A percentile compares a stretch with the other conserved stretches of the same genome.
Conservation (phyloP, 2,888 invertebrate genomes). For the Geotrupes spiniger region DNA sequence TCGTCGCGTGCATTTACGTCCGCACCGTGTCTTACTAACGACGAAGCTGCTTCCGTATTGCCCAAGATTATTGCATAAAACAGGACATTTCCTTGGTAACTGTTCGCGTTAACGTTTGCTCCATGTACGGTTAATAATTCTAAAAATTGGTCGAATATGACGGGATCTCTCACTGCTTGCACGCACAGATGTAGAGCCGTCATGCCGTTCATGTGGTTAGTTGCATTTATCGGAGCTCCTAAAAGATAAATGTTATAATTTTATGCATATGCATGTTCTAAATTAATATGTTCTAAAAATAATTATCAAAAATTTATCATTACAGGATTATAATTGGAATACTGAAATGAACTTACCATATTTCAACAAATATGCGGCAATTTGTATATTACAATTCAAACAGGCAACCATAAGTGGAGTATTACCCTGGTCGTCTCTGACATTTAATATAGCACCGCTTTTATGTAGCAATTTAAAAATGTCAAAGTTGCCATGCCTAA, state of each 20-base stretch:
- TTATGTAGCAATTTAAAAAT: conserved; percentile 57
- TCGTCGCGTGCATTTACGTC: conserved; percentile 61
- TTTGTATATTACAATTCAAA: conserved; percentile 42
- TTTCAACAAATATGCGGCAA: conserved; percentile 55
- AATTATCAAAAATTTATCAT: too few relatives aligned
- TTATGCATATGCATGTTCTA: too few relatives aligned
- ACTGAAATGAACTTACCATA: conserved; percentile 58
- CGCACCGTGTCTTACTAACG: conserved; percentile 61
- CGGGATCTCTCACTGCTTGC: conserved; percentile 53
- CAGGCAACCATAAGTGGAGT: conserved; percentile 66
- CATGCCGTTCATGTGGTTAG: conserved; percentile 46
- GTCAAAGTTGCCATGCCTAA: conserved; percentile 60
- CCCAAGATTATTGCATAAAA: conserved; percentile 50
- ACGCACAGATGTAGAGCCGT: conserved; percentile 62
- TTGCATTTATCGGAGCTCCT: conserved; percentile 44
- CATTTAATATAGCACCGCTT: conserved; percentile 60
- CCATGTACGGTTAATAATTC: conserved; percentile 43
- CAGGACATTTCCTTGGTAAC: conserved; percentile 48
- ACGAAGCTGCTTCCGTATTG: conserved; percentile 53
- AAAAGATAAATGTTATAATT: conserved; percentile 16
- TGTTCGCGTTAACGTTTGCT: conserved; percentile 44
- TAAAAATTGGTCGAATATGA: conserved; percentile 56
- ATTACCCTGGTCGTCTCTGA: conserved; percentile 64
- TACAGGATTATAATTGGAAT: too few relatives aligned
- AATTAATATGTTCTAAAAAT: too few relatives aligned